Evolutionary conservation across 2,888 invertebrate genomes (phyloP).

Genomic region (Lingula anatina): DNA sequence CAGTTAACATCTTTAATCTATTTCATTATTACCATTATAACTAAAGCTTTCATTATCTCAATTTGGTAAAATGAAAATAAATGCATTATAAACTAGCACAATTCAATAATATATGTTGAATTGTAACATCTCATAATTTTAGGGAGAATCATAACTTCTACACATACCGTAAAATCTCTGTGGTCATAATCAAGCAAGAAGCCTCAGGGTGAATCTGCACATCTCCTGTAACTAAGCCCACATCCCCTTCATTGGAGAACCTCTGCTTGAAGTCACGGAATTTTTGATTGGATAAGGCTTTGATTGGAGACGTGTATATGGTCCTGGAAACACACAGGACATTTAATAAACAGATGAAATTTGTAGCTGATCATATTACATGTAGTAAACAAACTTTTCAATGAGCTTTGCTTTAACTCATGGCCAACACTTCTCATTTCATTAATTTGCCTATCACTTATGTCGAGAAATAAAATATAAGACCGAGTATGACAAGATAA

Average conservation of each 20-base stretch:
- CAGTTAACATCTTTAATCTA: neutral
- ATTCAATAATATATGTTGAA: too few relatives aligned
- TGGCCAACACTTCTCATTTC: neutral
- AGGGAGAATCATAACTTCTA: neutral
- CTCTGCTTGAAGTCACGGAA: slow-evolving; percentile 92
- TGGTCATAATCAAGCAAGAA: slow-evolving; percentile 97
- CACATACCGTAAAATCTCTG: slow-evolving; percentile 90
- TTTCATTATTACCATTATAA: neutral
- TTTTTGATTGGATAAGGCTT: slow-evolving; percentile 98
- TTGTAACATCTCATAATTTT: neutral
- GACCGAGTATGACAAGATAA: too few relatives aligned
- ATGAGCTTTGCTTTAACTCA: neutral
- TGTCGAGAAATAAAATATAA: too few relatives aligned
- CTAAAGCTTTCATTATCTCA: too few relatives aligned
- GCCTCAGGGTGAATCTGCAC: slow-evolving; percentile 91
- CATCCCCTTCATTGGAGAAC: slow-evolving; percentile 57
- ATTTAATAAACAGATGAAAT: neutral
- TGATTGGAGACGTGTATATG: slow-evolving; percentile 98
- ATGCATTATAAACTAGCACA: neutral
- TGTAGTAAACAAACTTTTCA: neutral
- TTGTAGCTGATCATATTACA: neutral
- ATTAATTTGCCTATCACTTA: neutral
- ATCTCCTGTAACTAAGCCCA: slow-evolving; percentile 60
- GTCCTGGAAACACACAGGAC: slow-evolving; percentile 27
- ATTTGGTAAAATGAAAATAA: too few relatives aligned